Evolutionary conservation across 2,113 vertebrate genomes (phyloP).

Genomic region (Myodes glareolus): DNA sequence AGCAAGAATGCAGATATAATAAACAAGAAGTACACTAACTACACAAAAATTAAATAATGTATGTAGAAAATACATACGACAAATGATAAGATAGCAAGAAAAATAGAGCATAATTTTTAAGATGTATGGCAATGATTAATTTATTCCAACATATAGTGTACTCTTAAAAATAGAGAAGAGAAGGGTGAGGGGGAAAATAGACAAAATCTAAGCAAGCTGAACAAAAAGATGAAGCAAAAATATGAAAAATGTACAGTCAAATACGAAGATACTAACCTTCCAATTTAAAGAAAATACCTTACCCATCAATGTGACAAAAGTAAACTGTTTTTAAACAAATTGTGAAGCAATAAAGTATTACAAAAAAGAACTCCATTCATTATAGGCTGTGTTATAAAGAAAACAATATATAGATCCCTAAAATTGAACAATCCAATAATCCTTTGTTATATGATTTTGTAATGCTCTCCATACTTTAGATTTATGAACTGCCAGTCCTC

Average conservation of each 20-base stretch:
- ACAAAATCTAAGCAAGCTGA: neutral
- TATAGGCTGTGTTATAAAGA: neutral
- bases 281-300: conserved; percentile 24
- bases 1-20: neutral
- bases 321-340: neutral
- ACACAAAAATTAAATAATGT: conserved; percentile 22
- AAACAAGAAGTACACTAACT: neutral
- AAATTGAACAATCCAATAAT: neutral
- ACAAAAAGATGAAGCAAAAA: conserved; percentile 16
- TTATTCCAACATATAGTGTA: neutral
- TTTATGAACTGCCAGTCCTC: neutral
- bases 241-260: neutral
- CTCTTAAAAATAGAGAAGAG: neutral
- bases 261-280: neutral
- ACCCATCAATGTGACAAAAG: neutral
- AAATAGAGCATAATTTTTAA: neutral
- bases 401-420: neutral
- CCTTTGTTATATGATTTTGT: neutral
- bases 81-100: neutral
- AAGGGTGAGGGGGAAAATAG: neutral
- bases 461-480: neutral
- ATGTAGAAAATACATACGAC: neutral
- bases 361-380: neutral
- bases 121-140: neutral
- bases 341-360: neutral